A percentile compares a stretch with the other conserved stretches of the same genome.
Conservation (phyloP, 2,113 vertebrate species). For the Arvicanthis niloticus region DNA sequence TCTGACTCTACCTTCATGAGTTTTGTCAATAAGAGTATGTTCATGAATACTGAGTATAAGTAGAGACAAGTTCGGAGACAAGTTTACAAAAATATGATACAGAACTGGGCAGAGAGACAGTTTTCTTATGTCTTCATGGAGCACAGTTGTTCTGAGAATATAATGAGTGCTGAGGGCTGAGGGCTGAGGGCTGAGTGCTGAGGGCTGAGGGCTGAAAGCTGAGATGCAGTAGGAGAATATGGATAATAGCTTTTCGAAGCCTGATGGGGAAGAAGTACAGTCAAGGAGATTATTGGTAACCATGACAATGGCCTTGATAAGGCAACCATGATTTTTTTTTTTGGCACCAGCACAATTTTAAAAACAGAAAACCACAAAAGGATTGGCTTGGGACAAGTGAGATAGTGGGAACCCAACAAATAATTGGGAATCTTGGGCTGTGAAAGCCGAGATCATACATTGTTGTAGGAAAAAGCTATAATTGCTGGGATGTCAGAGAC, state of each 20-base stretch:
- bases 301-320: neutral
- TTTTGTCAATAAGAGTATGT: neutral
- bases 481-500: neutral
- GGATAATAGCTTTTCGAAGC: neutral
- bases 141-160: neutral
- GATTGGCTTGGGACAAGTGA: neutral
- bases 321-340: neutral
- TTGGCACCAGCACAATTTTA: neutral
- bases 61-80: neutral
- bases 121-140: neutral
- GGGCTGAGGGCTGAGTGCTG: neutral
- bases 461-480: neutral
- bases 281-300: neutral
- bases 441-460: neutral
- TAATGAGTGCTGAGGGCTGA: neutral
- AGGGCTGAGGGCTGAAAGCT: neutral
- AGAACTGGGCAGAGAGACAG: neutral
- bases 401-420: neutral
- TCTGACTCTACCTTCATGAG: neutral
- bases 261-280: neutral
- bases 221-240: neutral
- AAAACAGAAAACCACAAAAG: constrained; percentile 28
- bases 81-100: neutral
- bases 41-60: neutral
- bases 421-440: neutral